Base-by-base conservation (phyloP, 2,888 invertebrate species). In the Amitus sp. region DNA sequence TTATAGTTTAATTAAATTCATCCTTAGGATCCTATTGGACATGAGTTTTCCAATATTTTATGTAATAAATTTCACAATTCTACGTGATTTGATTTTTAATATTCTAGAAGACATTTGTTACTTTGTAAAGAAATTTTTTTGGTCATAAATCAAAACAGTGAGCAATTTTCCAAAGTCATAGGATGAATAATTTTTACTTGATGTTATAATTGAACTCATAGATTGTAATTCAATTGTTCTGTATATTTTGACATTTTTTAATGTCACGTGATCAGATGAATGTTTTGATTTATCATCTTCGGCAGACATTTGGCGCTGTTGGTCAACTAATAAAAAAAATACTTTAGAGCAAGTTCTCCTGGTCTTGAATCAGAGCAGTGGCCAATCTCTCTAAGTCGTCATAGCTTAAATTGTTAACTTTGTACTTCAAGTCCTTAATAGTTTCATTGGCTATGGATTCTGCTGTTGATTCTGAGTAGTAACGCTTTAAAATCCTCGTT, bases 301-400 rank as follows among this genome's bases (percentile, higher is more conserved):
- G 13, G 13, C 12, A 37, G 15, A 37, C 37, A 37, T 30, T 7
- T 30, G 30, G 10, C 6, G n/a, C 13, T 4, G 4, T 15, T 2
- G 37, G 12, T n/a, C 4, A 37, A 13, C 4, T 37, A 2, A 2
- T 9, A 15, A 37, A 13, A 37, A 37, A 37, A 37, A 15, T 9
- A 15, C 15, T 5, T 37, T 12, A 37, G 15, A 3, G 13, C 9
- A 12, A 89, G 88, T 83, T 92, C 87, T 84, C 86, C 87, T 75
- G 92, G 91, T 82, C 84, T 84, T 74, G 93, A 89, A 83, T 83
- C 88, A 79, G 87, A 86, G 68, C 91, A 86, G 81, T 80, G 0
- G 85, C 84, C 71, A 87, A 79, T 75, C 86, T 83, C 60, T 88
- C 87, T 67, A 88, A 78, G 70, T 88, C 88, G 69, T 88, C 88